phyloP scores from a whole-genome alignment of 35 echinoderm and acorn worm species.

The Ophioderma brevispina region DNA sequence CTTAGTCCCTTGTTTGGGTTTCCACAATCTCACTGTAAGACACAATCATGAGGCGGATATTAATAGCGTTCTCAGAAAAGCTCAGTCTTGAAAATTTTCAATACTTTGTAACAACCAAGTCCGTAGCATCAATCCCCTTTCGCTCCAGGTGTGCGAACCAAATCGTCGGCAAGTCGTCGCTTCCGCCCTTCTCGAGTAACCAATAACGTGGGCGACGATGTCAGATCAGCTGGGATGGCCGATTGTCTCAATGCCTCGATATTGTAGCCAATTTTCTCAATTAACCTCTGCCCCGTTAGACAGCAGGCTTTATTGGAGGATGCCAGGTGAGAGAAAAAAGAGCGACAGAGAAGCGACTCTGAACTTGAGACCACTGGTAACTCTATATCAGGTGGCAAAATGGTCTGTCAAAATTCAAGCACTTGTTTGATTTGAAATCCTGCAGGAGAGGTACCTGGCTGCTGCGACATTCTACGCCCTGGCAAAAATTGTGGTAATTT shows the following conservation, averaged over 20 bases:
- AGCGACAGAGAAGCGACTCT: neutral
- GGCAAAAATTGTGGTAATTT: neutral
- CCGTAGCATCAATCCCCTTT: neutral
- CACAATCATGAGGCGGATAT: too few relatives aligned
- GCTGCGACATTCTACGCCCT: too few relatives aligned
- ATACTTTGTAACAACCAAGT: too few relatives aligned
- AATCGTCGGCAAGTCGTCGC: neutral
- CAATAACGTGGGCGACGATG: neutral
- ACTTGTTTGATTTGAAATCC: slow-evolving; percentile 2
- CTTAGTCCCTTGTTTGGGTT: too few relatives aligned
- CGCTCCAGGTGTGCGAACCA: neutral
- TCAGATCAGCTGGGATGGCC: neutral
- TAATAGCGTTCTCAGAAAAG: too few relatives aligned
- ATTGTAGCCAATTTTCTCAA: neutral
- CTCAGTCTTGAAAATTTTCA: too few relatives aligned
- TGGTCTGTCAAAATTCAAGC: neutral
- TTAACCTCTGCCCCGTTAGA: neutral
- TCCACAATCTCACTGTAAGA: too few relatives aligned
- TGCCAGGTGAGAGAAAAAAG: too few relatives aligned
- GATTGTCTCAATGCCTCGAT: neutral
- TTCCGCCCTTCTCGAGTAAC: neutral
- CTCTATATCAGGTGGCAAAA: neutral
- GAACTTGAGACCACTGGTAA: neutral
- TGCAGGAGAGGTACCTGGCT: neutral
- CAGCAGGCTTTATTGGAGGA: neutral